phyloP scores from a whole-genome alignment of 2,888 invertebrate genomes.

The Rotaria magnacalcarata region DNA sequence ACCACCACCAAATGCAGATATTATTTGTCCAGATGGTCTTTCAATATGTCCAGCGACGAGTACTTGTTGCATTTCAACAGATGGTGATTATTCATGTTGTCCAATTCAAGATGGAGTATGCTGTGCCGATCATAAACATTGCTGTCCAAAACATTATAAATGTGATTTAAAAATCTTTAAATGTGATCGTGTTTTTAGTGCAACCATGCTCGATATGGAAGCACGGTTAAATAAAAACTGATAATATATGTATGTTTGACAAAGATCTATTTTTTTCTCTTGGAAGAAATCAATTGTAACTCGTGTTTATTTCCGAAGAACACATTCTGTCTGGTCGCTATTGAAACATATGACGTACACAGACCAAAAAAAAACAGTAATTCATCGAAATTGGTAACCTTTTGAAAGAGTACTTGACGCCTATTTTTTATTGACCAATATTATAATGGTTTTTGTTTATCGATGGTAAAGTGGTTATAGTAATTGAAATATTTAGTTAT shows the following conservation, averaged over 20 bases:
- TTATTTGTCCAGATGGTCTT: neutral
- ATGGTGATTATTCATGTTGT: neutral
- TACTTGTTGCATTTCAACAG: neutral
- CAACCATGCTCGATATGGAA: neutral
- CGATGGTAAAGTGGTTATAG: too few species aligned
- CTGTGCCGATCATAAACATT: constrained; percentile 3
- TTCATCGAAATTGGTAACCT: too few species aligned
- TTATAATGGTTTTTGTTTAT: too few species aligned
- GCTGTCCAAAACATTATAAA: constrained; percentile 24
- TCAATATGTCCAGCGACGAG: neutral
- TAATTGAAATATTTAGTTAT: too few species aligned
- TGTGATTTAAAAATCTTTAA: constrained; percentile 24
- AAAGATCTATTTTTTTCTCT: too few species aligned
- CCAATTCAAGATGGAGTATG: neutral
- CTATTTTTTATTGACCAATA: too few species aligned
- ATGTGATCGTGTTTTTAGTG: neutral
- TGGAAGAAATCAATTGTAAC: too few species aligned
- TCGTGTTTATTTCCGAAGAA: too few species aligned
- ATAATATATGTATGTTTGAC: neutral
- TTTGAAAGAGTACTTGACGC: too few species aligned
- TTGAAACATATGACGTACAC: too few species aligned
- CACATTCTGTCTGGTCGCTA: too few species aligned
- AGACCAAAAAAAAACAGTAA: too few species aligned
- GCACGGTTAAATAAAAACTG: neutral
- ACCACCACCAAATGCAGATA: neutral